phyloP scores from a whole-genome alignment of 2,113 vertebrate species.

The Orthonyx spaldingii region DNA sequence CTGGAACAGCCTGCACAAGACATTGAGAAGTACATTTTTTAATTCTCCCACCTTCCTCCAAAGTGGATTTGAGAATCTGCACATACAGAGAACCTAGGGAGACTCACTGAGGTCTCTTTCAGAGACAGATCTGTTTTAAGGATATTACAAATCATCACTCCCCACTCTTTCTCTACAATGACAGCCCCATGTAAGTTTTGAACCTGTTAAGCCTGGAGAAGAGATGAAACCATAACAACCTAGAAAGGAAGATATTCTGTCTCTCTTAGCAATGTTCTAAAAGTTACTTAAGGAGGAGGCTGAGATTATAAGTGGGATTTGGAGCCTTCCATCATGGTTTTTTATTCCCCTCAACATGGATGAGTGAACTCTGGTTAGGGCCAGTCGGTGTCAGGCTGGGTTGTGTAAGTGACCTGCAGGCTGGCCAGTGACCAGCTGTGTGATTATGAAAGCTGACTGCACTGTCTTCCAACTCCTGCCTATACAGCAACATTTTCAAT shows the following conservation, averaged over 20 bases:
- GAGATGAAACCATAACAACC: not conserved
- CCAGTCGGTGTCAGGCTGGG: rapidly evolving
- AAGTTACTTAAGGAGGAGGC: not conserved
- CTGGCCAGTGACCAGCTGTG: not conserved
- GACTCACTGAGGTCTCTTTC: not conserved
- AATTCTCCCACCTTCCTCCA: not conserved
- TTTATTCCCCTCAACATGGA: not conserved
- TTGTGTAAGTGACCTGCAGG: not conserved
- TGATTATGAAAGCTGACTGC: not conserved
- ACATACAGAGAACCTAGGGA: not conserved
- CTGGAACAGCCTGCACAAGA: not conserved
- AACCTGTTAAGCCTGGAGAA: not conserved
- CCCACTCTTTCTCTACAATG: not conserved
- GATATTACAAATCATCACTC: not conserved
- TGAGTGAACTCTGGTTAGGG: not conserved
- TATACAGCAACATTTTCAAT: not conserved
- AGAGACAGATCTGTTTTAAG: not conserved
- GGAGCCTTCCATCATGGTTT: not conserved
- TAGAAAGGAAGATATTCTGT: not conserved
- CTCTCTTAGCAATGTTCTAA: not conserved
- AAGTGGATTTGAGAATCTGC: not conserved
- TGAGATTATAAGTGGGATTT: not conserved
- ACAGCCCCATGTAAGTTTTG: not conserved
- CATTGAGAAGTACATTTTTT: not conserved
- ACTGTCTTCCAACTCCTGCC: not conserved